Percentiles rank a stretch among this genome's conserved stretches.
These are phyloP conservation scores for Montipora efflorescens DNA, from an alignment of 64 coral and sea anemone genomes.

Conservation along the genomic window DNA sequence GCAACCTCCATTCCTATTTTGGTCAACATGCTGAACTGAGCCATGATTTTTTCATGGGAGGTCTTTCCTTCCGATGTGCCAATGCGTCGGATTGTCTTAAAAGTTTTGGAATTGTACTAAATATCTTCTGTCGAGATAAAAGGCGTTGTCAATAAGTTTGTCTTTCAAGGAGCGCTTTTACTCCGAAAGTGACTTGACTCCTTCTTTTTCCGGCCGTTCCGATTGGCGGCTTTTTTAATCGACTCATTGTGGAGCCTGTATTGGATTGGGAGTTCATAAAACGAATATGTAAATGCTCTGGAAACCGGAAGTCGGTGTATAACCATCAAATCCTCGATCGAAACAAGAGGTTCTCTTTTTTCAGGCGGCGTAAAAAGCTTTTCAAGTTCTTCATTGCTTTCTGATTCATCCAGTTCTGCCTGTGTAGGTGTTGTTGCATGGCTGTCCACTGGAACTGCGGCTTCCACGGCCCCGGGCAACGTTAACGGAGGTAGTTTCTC, in stretches of 20 bases:
- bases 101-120: too few species aligned
- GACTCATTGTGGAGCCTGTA: slow-evolving; percentile 64
- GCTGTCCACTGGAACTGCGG: not conserved
- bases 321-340: slow-evolving; percentile 31
- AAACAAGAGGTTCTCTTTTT: slow-evolving; percentile 32
- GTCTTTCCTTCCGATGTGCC: too few species aligned
- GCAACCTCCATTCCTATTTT: too few species aligned
- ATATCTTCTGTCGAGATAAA: too few species aligned
- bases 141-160: too few species aligned
- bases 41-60: too few species aligned
- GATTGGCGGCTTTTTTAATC: slow-evolving; percentile 52
- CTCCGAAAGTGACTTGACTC: not conserved
- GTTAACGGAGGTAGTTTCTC: not conserved
- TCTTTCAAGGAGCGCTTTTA: not conserved
- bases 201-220: slow-evolving; percentile 7
- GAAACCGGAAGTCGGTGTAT: slow-evolving; percentile 82
- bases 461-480: not conserved
- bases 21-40: too few species aligned
- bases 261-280: slow-evolving; percentile 78
- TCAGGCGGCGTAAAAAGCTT: not conserved
- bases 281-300: slow-evolving; percentile 85
- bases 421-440: not conserved
- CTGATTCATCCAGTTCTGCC: not conserved
- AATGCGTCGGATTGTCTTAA: too few species aligned
- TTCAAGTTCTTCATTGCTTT: not conserved